phyloP scores from a whole-genome alignment of 2,113 vertebrate species.

The Oryzias curvinotus region DNA sequence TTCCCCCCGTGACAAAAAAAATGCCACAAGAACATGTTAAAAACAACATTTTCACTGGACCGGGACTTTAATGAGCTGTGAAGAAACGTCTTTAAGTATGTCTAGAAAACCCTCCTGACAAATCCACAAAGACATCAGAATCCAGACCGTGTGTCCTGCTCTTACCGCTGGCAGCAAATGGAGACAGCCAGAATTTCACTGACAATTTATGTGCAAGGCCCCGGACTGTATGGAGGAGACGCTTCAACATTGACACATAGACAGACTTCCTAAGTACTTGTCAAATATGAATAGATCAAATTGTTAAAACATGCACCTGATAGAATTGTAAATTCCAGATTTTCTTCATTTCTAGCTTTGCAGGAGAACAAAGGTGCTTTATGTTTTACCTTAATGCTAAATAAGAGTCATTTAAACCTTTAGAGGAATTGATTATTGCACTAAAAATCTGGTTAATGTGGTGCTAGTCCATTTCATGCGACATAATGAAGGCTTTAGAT shows the following conservation, averaged over 20 bases:
- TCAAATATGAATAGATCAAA: background rate
- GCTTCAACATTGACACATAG: background rate
- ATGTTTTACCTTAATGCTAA: background rate
- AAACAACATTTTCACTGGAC: too few relatives aligned
- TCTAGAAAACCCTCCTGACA: too few relatives aligned
- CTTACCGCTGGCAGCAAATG: background rate
- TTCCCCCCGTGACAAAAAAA: too few relatives aligned
- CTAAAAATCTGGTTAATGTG: background rate
- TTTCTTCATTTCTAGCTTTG: background rate
- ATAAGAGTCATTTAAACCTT: background rate
- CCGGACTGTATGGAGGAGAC: background rate
- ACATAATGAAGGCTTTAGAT: background rate
- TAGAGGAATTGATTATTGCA: constrained; percentile 1
- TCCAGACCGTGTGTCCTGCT: background rate
- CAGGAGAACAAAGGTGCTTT: background rate
- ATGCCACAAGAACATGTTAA: too few relatives aligned
- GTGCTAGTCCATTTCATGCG: background rate
- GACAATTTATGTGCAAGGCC: background rate
- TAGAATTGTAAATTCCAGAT: background rate
- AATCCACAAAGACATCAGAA: too few relatives aligned
- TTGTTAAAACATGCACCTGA: background rate
- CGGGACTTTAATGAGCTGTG: too few relatives aligned
- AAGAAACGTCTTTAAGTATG: too few relatives aligned
- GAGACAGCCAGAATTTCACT: background rate
- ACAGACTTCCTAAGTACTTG: background rate